A percentile compares a stretch with the other conserved stretches of the same genome.
Conservation (phyloP, 2,113 vertebrate genomes). For the Lepus europaeus region DNA sequence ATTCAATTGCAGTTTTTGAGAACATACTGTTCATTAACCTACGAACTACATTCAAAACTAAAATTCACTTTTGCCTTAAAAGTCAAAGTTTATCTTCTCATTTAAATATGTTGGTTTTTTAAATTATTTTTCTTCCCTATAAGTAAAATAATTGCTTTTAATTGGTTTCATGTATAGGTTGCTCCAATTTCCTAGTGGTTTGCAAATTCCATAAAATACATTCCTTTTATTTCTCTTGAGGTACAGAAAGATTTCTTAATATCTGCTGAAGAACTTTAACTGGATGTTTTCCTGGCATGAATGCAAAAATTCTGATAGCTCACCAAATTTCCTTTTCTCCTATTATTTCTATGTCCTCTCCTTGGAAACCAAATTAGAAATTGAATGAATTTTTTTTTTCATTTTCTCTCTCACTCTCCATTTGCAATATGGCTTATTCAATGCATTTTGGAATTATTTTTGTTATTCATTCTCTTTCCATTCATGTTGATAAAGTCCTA, state of each 20-base stretch:
- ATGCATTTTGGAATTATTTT: conserved; percentile 33
- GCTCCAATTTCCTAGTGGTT: neutral
- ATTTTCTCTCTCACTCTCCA: neutral
- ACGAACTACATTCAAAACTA: neutral
- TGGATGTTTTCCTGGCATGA: neutral
- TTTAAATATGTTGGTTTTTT: neutral
- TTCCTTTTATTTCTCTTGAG: neutral
- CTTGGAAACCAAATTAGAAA: conserved; percentile 44
- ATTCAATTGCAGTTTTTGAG: neutral
- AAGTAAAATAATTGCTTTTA: neutral
- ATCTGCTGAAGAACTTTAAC: neutral
- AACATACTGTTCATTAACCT: neutral
- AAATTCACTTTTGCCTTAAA: neutral
- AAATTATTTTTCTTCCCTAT: neutral
- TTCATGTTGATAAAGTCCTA: conserved; percentile 4
- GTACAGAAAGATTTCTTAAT: neutral
- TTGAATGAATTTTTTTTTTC: neutral
- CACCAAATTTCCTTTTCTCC: neutral
- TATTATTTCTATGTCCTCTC: neutral
- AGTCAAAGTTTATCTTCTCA: neutral
- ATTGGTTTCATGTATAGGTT: neutral
- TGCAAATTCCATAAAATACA: neutral
- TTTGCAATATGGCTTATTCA: conserved; percentile 47
- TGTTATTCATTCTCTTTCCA: conserved; percentile 18
- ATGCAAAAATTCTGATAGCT: too few relatives aligned